These are phyloP conservation scores for Noctua pronuba DNA, from an alignment of 2,888 invertebrate species.

Conservation along the genomic window DNA sequence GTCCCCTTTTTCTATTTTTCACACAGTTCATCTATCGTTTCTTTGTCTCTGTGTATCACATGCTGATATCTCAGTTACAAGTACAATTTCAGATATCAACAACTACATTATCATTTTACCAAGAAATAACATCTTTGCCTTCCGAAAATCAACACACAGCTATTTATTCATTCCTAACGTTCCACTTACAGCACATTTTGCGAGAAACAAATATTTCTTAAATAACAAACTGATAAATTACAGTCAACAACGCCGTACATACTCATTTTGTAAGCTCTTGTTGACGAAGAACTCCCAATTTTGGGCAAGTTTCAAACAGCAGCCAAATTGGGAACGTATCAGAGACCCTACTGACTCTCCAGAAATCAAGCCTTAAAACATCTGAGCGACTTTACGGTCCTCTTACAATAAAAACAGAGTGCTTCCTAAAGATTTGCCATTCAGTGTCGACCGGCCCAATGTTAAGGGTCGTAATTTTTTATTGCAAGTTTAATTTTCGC, in stretches of 20 bases:
- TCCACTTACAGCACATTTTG: constrained; percentile 31
- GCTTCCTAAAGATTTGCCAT: constrained; percentile 56
- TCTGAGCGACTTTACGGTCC: constrained; percentile 39
- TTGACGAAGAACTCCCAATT: constrained; percentile 25
- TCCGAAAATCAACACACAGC: constrained; percentile 45
- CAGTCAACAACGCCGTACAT: constrained; percentile 25
- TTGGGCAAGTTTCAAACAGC: not conserved
- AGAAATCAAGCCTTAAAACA: constrained; percentile 45
- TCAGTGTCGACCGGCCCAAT: constrained; percentile 40
- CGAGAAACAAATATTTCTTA: constrained; percentile 45
- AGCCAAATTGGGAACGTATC: constrained; percentile 10
- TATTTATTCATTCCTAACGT: constrained; percentile 41
- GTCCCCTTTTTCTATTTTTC: not conserved
- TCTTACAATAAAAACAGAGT: constrained; percentile 48
- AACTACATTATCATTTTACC: constrained; percentile 47
- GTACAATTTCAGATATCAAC: constrained; percentile 42
- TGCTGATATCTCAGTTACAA: constrained; percentile 37
- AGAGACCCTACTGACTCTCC: constrained; percentile 10
- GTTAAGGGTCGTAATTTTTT: constrained; percentile 67
- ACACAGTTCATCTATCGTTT: not conserved
- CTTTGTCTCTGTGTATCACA: not conserved
- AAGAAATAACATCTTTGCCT: constrained; percentile 31
- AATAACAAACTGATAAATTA: constrained; percentile 47
- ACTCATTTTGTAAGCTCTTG: constrained; percentile 30
- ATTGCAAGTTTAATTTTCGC: constrained; percentile 71